Evolutionary conservation across 2,113 vertebrate species (phyloP).

Genomic region (Gymnobelideus leadbeateri): DNA sequence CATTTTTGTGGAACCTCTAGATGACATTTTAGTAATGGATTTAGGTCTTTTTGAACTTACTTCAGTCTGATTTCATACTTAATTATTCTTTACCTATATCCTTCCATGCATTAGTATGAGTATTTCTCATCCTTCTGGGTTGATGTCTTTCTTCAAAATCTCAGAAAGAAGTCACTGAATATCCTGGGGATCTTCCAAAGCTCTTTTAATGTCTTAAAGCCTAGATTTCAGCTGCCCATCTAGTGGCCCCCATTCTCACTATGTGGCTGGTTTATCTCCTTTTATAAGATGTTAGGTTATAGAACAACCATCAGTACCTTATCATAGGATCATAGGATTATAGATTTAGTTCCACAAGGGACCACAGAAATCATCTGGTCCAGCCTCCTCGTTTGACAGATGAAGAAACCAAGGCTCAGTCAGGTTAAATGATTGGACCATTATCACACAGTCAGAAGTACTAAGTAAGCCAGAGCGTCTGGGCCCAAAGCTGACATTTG

Average conservation of each 20-base stretch:
- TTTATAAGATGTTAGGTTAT: background rate
- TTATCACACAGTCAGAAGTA: background rate
- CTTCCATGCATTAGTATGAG: background rate
- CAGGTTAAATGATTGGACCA: background rate
- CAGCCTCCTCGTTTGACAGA: background rate
- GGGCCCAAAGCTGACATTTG: too few species aligned
- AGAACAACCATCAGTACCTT: background rate
- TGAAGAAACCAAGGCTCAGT: background rate
- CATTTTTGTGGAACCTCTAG: background rate
- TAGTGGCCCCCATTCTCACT: background rate
- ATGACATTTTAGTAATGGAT: conserved; percentile 25
- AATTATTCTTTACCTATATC: background rate
- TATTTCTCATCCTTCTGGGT: background rate
- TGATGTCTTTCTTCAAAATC: background rate
- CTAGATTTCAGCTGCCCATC: background rate
- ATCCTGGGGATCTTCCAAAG: background rate
- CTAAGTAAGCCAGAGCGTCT: background rate
- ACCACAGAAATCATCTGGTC: background rate
- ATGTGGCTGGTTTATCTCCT: background rate
- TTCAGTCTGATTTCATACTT: background rate
- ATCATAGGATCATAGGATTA: background rate
- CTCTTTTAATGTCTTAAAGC: background rate
- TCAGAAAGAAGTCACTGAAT: background rate
- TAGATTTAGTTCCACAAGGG: background rate
- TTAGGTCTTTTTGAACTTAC: background rate